A percentile compares a stretch with the other conserved stretches of the same genome.
Conservation (phyloP, 2,888 invertebrate species). For the Ethmia dodecea region DNA sequence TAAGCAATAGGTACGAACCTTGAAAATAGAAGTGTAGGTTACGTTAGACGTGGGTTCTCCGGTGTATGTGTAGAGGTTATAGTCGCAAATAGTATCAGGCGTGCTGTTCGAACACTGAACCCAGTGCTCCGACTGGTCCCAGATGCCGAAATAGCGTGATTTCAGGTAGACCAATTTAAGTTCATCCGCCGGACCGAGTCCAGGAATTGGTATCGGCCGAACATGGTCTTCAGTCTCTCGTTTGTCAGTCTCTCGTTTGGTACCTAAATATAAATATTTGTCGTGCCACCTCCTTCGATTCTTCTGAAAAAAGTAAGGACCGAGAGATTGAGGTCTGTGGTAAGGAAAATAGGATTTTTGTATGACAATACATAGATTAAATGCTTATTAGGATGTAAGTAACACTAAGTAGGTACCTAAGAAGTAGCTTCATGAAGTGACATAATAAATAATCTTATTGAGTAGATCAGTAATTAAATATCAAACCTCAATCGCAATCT, state of each 20-base stretch:
- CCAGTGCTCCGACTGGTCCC: constrained; percentile 47
- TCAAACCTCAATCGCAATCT: no score
- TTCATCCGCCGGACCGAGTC: constrained; percentile 37
- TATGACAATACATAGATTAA: no score
- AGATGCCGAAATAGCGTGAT: constrained; percentile 44
- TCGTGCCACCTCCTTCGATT: constrained; percentile 61
- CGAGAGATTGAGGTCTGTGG: no score
- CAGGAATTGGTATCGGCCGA: constrained; percentile 42
- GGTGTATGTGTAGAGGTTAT: constrained; percentile 18
- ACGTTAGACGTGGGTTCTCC: constrained; percentile 22
- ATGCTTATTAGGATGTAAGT: no score
- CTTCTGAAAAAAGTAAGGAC: constrained; percentile 2
- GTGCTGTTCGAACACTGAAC: constrained; percentile 36
- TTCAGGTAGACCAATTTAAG: constrained; percentile 46
- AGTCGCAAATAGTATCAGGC: constrained; percentile 5
- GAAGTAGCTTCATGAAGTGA: no score
- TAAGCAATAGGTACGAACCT: no score
- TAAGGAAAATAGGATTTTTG: no score
- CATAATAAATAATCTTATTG: no score
- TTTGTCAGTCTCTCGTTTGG: constrained; percentile 44
- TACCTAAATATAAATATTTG: constrained; percentile 76
- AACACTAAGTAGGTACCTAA: no score
- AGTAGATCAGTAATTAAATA: no score
- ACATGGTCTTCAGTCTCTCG: constrained; percentile 43
- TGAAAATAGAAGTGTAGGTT: constrained; percentile 19